Percentiles rank a stretch among this genome's conserved stretches.
Conservation (phyloP, 1,140 invertebrate species). For the Chironomus striatipennis region DNA sequence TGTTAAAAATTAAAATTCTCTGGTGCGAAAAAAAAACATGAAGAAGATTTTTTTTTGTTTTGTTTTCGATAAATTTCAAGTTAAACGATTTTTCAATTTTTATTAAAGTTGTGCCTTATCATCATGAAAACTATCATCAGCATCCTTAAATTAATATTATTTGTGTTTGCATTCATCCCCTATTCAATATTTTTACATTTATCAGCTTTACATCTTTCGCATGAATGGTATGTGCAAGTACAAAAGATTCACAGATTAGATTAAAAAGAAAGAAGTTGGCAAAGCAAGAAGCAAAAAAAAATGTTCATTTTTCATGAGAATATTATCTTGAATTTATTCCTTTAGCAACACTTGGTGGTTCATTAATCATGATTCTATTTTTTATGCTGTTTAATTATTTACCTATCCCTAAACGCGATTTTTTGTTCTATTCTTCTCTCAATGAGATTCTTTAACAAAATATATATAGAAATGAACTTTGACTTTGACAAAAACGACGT, state of each 20-base stretch:
- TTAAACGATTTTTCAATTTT: no score
- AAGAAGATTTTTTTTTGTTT: not conserved
- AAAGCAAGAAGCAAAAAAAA: conserved; percentile 10
- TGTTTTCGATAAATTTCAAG: no score
- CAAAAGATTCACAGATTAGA: conserved; percentile 13
- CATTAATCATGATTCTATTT: conserved; percentile 9
- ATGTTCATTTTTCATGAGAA: conserved; percentile 13
- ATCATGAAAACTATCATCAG: not conserved
- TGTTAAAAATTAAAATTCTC: not conserved
- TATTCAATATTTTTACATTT: not conserved
- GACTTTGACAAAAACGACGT: not conserved
- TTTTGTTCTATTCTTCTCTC: not conserved
- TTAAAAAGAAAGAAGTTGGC: not conserved
- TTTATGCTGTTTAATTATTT: not conserved
- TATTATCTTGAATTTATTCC: not conserved
- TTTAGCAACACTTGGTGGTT: not conserved
- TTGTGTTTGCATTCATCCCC: not conserved
- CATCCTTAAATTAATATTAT: conserved; percentile 3
- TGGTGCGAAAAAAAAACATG: not conserved
- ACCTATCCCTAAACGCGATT: no score
- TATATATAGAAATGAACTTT: not conserved
- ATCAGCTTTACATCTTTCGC: conserved; percentile 7
- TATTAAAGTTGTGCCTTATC: not conserved
- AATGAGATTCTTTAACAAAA: not conserved
- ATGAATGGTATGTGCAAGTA: not conserved